Base-by-base conservation (phyloP, 2,113 vertebrate species). In the Pollimyrus isidori region DNA sequence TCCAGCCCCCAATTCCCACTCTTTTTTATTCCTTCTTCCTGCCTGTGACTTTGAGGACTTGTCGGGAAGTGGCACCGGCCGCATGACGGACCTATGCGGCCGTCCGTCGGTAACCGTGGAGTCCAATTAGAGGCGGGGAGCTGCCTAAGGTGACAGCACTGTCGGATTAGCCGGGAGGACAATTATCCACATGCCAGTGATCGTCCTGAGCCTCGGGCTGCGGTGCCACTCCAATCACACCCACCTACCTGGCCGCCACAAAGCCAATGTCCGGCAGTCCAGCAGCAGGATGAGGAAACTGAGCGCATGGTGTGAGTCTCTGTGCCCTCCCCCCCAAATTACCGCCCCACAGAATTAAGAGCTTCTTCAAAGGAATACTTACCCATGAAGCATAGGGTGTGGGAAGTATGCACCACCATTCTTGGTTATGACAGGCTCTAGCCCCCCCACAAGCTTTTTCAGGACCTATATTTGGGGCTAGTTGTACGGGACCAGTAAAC, bases 101-200 rank as follows among this genome's bases (percentile, higher is more conserved):
- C 30, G 50, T 19, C 76, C 21, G 30, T 26, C n/a, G 19, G 50
- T 13, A 45, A 56, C 30, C 21, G 21, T 10, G 10, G 19, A 62
- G 39, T 23, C 52, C 52, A 46, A 84, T 84, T 56, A 62, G 9
- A 45, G 35, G 7, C 3, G 39, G 35, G 11, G 21, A 39, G 23
- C 35, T 30, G 52, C 30, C 23, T 2, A 45, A 21, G 45, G 88
- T 88, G 88, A 88, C 48, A 45, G 88, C 6, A 52, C 49, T 53
- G 48, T 82, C 30, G 49, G 69, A 52, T 49, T 88, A 46, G 39
- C 21, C 19, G 35, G 42, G n/a, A 56, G 50, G 52, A 89, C 80
- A 58, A 46, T 83, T 89, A 89, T 30, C 88, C 35, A 89, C 50
- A 89, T 82, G 35, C 80, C 50, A 89, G 53, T 15, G 80, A 5